Percentiles rank a stretch among this genome's conserved stretches.
These are phyloP conservation scores for Carpatolechia fugitivella DNA, from an alignment of 2,888 invertebrate species.

Conservation along the genomic window DNA sequence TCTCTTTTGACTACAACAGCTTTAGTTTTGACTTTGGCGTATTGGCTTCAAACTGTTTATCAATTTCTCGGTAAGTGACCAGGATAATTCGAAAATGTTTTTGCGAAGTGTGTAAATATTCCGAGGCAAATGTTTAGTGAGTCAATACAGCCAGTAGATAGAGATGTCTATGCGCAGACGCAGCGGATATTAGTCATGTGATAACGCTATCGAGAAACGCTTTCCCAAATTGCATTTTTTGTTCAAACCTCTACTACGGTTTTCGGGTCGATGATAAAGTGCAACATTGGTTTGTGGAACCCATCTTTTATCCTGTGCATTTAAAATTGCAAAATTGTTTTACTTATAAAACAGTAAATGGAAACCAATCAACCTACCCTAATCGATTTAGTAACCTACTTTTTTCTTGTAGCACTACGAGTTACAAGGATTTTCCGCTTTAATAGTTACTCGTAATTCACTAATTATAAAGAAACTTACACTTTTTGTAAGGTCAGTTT, in stretches of 20 bases:
- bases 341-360: no score
- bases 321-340: no score
- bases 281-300: no score
- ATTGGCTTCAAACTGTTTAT: not conserved
- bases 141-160: slow-evolving; percentile 25
- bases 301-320: no score
- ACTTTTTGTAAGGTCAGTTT: no score
- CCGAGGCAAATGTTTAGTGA: slow-evolving; percentile 17
- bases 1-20: not conserved
- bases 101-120: not conserved
- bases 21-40: not conserved
- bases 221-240: slow-evolving; percentile 46
- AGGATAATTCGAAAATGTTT: slow-evolving; percentile 6
- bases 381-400: no score
- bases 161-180: slow-evolving; percentile 26
- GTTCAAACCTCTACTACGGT: not conserved
- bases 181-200: slow-evolving; percentile 53
- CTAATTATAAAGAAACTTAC: no score
- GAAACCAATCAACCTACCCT: no score
- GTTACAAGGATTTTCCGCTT: no score
- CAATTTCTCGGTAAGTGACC: slow-evolving; percentile 9
- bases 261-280: no score
- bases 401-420: no score
- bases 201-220: slow-evolving; percentile 46
- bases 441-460: no score